Percentiles rank a stretch among this genome's conserved stretches.
These are phyloP conservation scores for Athripsodes cinereus DNA, from an alignment of 2,888 invertebrate species.

Conservation along the genomic window DNA sequence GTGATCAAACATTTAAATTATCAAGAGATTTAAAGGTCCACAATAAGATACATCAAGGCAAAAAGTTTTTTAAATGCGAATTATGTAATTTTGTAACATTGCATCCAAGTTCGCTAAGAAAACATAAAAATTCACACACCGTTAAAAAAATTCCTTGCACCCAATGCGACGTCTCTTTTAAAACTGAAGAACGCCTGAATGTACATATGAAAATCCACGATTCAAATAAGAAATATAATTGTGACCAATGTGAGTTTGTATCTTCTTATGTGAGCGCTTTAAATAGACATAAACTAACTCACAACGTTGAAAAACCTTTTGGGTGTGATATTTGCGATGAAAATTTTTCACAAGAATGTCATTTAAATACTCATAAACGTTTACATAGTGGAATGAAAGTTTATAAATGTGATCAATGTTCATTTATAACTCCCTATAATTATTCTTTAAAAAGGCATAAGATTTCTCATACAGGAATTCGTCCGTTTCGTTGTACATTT, in stretches of 20 bases:
- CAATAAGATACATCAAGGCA: slow-evolving; percentile 1
- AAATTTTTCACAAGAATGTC: slow-evolving; percentile 2
- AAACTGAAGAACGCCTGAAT: not conserved
- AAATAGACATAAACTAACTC: slow-evolving; percentile 7
- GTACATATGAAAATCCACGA: not conserved
- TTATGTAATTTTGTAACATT: slow-evolving; percentile 1
- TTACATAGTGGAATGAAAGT: not conserved
- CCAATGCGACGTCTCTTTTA: not conserved
- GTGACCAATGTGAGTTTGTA: not conserved
- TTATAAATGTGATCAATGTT: not conserved
- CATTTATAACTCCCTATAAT: slow-evolving; percentile 3
- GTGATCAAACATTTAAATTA: not conserved
- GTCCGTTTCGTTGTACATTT: not conserved
- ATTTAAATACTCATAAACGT: slow-evolving; percentile 1
- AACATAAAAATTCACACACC: not conserved
- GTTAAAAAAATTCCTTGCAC: not conserved
- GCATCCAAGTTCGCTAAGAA: slow-evolving; percentile 1
- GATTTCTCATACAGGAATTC: not conserved
- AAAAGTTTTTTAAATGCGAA: slow-evolving; percentile 6
- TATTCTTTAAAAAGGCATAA: slow-evolving; percentile 3
- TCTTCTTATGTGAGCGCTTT: slow-evolving; percentile 1
- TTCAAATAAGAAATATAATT: not conserved
- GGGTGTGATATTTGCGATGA: slow-evolving; percentile 8
- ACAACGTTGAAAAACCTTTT: slow-evolving; percentile 4
- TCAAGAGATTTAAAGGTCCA: slow-evolving; percentile 4